A percentile compares a stretch with the other conserved stretches of the same genome.
Evolutionary conservation across 1,140 invertebrate genomes (phyloP).

Genomic region (Plectrocnemia conspersa): DNA sequence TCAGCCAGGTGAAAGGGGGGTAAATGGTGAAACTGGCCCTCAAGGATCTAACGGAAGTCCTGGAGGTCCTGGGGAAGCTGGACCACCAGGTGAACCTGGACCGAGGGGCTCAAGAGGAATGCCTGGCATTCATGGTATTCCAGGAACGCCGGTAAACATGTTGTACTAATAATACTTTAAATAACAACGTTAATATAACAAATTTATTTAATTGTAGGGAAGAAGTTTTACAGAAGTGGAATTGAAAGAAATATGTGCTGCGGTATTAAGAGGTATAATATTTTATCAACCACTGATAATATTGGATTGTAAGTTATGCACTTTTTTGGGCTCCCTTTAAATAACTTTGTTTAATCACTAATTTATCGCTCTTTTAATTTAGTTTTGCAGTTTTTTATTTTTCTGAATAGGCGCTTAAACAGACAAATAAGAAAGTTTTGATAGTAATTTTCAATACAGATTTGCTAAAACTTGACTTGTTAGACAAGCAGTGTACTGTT

Average conservation of each 20-base stretch:
- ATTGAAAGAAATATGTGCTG: constrained; percentile 54
- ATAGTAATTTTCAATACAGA: too few relatives aligned
- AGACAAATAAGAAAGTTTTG: too few relatives aligned
- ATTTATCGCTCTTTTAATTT: constrained; percentile 1
- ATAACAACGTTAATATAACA: too few relatives aligned
- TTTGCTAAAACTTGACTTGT: too few relatives aligned
- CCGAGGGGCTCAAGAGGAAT: constrained; percentile 22
- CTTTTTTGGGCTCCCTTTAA: too few relatives aligned
- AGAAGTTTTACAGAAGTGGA: constrained; percentile 52
- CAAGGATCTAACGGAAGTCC: constrained; percentile 19
- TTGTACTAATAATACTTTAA: constrained; percentile 10
- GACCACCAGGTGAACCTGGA: constrained; percentile 31
- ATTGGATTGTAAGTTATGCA: too few relatives aligned
- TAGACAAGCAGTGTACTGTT: too few relatives aligned
- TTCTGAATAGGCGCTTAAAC: constrained; percentile 2
- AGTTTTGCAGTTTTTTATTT: not conserved
- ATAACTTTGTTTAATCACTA: too few relatives aligned
- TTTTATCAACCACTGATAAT: too few relatives aligned
- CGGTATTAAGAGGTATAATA: constrained; percentile 51
- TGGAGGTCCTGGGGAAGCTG: constrained; percentile 26
- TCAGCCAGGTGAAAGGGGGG: constrained; percentile 30
- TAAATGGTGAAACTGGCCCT: constrained; percentile 28
- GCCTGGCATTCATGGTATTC: constrained; percentile 24
- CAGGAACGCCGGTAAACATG: constrained; percentile 37
- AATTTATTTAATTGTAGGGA: constrained; percentile 44